phyloP scores from a whole-genome alignment of 2,113 vertebrate species.

The Seriola dumerili region DNA sequence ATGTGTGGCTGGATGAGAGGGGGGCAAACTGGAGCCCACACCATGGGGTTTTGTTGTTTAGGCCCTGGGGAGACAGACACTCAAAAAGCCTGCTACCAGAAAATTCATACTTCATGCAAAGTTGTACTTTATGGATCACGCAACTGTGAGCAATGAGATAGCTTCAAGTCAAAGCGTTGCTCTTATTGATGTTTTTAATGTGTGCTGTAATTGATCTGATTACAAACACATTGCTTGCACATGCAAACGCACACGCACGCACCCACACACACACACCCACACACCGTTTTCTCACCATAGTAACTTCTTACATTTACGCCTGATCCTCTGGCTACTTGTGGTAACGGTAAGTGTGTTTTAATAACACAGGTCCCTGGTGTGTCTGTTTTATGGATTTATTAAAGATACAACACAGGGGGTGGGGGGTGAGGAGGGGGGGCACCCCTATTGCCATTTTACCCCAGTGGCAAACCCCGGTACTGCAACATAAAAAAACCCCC shows the following conservation, averaged over 20 bases:
- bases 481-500: no score
- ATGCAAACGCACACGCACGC: not conserved
- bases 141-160: not conserved
- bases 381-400: no score
- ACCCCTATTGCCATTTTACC: no score
- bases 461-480: no score
- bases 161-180: not conserved
- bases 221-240: not conserved
- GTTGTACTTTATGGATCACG: not conserved
- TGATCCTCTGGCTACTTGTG: not conserved
- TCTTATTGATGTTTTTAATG: not conserved
- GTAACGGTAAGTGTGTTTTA: not conserved
- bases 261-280: not conserved
- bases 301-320: not conserved
- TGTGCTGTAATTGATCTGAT: slow-evolving; percentile 1
- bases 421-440: no score
- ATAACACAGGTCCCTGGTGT: not conserved
- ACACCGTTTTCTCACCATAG: not conserved
- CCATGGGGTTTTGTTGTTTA: slow-evolving; percentile 43
- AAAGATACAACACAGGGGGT: no score
- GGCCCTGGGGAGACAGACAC: not conserved
- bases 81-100: slow-evolving; percentile 11
- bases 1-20: slow-evolving; percentile 50
- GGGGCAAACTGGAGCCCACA: slow-evolving; percentile 34
- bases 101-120: slow-evolving; percentile 21